Evolutionary conservation across 1,140 invertebrate species (phyloP), one percentile per base, ranked within the genome.

Genomic region (Copidosoma floridanum): DNA sequence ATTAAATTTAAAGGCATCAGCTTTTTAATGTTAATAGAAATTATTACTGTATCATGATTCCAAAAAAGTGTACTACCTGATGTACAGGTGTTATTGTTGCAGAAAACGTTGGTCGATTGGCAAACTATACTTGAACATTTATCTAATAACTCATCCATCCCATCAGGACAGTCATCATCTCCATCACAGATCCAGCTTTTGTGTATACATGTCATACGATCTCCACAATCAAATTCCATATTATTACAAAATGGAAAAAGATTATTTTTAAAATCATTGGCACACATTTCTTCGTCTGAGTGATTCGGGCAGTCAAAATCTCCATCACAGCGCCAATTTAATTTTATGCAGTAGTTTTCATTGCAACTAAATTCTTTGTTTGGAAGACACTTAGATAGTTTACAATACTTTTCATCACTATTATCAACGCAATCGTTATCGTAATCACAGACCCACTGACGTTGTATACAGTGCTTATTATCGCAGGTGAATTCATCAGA

Each of bases 401-500:
- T 83, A 70, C 93, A 95, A 71, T 90, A 82, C 27, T 83, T 81
- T 70, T 95, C 93, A 70, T 95, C 93, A 38, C 86, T 89, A 21
- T 84, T 85, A 68, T 94, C 91, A 4, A 87, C 88, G 67, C 94
- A 96, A 74, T 96, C 94, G 65, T 92, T 85, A 69, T 94, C 90
- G 23, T 86, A 84, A 77, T 97, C 94, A 74, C 94, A 97, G 7
- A 89, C 85, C 93, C 92, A 97, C 6, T 85, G 81, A 63, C 87
- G 84, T 68, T 93, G 91, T 61, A 96, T 94, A 73, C 93, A 96
- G 61, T 90, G 88, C 11, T 92, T 92, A 69, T 94, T 93, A 38
- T 84, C 85, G 78, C 94, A 96, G 2, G 91, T 93, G 72, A 94
- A 95, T 74, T 95, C 91, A 71, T 94, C 91, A 18, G 90, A 85